phyloP scores from a whole-genome alignment of 2,113 vertebrate species.

The Microcebus tavaratra region DNA sequence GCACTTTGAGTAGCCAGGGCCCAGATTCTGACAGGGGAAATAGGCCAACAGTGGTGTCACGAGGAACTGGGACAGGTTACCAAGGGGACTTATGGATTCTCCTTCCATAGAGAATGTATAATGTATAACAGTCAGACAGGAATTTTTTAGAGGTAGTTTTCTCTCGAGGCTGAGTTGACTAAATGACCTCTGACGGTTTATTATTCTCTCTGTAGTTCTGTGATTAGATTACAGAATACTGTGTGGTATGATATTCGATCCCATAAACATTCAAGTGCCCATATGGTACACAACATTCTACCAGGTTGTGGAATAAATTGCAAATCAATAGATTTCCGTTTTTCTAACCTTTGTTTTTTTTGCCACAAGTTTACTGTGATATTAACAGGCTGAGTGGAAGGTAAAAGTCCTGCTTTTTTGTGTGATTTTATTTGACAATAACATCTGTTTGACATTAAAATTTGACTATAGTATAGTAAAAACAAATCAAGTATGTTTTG shows the following conservation, averaged over 20 bases:
- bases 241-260: not conserved
- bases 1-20: not conserved
- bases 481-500: not conserved
- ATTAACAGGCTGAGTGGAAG: not conserved
- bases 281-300: not conserved
- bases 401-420: not conserved
- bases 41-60: accelerated
- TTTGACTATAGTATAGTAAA: not conserved
- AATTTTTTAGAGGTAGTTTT: not conserved
- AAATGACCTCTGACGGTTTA: not conserved
- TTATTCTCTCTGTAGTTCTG: not conserved
- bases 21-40: not conserved
- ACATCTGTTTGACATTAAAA: not conserved
- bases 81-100: not conserved
- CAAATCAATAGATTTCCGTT: not conserved
- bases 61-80: not conserved
- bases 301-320: not conserved
- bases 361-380: not conserved
- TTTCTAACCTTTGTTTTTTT: not conserved
- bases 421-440: conserved; percentile 26
- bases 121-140: not conserved
- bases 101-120: not conserved
- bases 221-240: not conserved
- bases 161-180: not conserved
- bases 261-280: not conserved